Conservation (phyloP, 2,797 vertebrate genomes). For the Cercopithecus diana region DNA sequence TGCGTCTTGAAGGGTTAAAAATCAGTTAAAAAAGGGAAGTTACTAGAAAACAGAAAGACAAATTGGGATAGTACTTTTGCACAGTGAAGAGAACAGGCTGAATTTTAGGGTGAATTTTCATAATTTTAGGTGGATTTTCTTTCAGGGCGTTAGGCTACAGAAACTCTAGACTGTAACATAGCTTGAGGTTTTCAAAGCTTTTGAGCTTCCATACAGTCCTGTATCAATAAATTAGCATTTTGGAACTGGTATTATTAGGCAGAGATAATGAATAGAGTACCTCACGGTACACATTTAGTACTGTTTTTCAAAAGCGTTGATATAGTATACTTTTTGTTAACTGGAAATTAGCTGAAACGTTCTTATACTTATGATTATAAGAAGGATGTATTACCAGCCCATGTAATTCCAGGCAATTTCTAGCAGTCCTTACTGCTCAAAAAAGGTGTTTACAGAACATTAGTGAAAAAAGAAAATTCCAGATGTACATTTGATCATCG, state of each 20-base stretch:
- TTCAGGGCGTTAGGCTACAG: neutral
- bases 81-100: neutral
- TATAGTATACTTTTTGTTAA: neutral
- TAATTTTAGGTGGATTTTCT: neutral
- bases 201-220: neutral
- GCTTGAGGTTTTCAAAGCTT: neutral
- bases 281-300: neutral
- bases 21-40: neutral
- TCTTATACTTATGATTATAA: neutral
- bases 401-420: neutral
- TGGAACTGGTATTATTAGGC: neutral
- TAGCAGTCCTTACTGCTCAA: neutral
- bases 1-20: neutral
- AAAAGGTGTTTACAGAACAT: neutral
- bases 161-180: neutral
- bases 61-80: neutral
- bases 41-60: neutral
- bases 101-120: neutral
- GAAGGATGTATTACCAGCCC: neutral
- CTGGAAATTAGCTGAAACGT: constrained; percentile 22
- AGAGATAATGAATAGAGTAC: neutral
- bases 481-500: neutral
- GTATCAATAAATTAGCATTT: neutral
- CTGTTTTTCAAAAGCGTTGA: neutral
- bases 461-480: neutral